Percentiles rank a stretch among this genome's conserved stretches.
phyloP scores from a whole-genome alignment of 2,888 invertebrate genomes.

The Calliopum simillimum region DNA sequence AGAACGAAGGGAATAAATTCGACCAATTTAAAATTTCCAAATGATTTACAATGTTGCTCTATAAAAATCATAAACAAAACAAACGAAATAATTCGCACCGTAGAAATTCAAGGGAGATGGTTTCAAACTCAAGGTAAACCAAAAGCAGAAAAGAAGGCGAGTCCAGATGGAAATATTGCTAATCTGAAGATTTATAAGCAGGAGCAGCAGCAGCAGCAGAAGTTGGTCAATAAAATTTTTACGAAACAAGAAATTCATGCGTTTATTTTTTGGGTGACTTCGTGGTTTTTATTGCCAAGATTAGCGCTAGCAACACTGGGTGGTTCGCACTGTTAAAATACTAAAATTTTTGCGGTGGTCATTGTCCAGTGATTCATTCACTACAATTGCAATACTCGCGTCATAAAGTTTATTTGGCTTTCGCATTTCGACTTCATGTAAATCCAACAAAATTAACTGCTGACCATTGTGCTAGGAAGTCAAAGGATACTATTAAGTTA shows the following conservation, averaged over 20 bases:
- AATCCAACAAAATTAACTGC: conserved; percentile 5
- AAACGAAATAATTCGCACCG: conserved; percentile 40
- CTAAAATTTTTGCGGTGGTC: not conserved
- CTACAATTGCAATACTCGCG: too few relatives aligned
- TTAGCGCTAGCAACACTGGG: conserved; percentile 4
- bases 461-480: not conserved
- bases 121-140: conserved; percentile 2
- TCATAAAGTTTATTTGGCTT: conserved; percentile 19
- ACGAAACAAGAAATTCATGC: conserved; percentile 4
- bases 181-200: conserved; percentile 55
- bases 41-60: conserved; percentile 42
- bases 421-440: conserved; percentile 17
- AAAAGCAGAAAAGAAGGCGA: not conserved
- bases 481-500: not conserved
- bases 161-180: conserved; percentile 31
- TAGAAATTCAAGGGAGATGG: not conserved
- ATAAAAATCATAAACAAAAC: conserved; percentile 43
- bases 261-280: conserved; percentile 7
- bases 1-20: not conserved
- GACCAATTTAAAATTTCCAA: conserved; percentile 5
- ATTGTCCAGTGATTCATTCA: conserved; percentile 6
- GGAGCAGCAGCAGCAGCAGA: conserved; percentile 47
- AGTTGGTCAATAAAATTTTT: conserved; percentile 53
- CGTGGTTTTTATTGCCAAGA: conserved; percentile 21
- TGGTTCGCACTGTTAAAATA: not conserved